Evolutionary conservation across 2,888 invertebrate genomes (phyloP).

Genomic region (Orthonevra nobilis): DNA sequence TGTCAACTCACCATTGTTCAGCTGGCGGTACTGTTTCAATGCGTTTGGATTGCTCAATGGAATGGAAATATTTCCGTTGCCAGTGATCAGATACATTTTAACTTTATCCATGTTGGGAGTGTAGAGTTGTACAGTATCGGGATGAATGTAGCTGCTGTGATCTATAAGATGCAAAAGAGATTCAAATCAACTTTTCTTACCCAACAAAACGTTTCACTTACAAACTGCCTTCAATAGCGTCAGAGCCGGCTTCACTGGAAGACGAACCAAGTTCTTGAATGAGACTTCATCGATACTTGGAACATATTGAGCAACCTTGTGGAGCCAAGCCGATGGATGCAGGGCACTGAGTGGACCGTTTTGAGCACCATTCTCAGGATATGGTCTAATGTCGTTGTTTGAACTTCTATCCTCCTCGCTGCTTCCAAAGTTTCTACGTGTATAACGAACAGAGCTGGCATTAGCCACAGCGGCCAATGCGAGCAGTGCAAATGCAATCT

Average conservation of each 20-base stretch:
- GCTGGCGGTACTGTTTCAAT: constrained; percentile 72
- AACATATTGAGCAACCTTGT: not conserved
- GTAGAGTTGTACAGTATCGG: constrained; percentile 8
- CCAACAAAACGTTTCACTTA: constrained; percentile 3
- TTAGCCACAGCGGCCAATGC: constrained; percentile 17
- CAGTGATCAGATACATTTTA: constrained; percentile 41
- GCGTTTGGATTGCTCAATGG: constrained; percentile 71
- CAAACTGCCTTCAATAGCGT: constrained; percentile 42
- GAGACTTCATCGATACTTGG: constrained; percentile 46
- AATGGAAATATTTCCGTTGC: constrained; percentile 46
- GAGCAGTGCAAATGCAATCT: constrained; percentile 31
- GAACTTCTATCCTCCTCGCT: too few species aligned
- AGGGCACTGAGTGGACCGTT: not conserved
- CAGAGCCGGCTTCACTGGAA: constrained; percentile 29
- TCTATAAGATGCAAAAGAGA: constrained; percentile 28
- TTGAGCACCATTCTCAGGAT: constrained; percentile 27
- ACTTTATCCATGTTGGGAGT: constrained; percentile 22
- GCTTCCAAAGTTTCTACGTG: too few species aligned
- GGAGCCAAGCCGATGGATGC: constrained; percentile 3
- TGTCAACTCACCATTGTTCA: constrained; percentile 76
- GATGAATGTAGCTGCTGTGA: constrained; percentile 20
- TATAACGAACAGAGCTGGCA: too few species aligned
- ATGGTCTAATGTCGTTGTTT: not conserved
- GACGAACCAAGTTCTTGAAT: constrained; percentile 7
- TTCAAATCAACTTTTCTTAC: not conserved